Conservation (phyloP, 2,113 vertebrate species). For the Nicator chloris region DNA sequence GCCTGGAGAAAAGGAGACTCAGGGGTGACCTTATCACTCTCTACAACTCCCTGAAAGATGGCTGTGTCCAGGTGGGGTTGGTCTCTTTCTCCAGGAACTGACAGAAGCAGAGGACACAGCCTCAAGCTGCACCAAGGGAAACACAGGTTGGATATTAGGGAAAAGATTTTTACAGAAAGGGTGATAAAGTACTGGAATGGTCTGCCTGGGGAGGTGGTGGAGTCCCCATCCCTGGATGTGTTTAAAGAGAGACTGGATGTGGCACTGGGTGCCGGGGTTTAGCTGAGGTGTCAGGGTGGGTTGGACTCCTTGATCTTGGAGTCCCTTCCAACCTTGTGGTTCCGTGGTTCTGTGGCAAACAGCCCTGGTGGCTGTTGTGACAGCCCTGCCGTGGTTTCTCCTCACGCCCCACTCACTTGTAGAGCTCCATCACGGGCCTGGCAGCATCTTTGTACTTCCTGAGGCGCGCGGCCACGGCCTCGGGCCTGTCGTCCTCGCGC, state of each 20-base stretch:
- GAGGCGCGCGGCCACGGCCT: conserved; percentile 84
- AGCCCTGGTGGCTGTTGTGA: neutral
- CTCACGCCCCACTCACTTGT: conserved; percentile 78
- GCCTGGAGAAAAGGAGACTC: neutral
- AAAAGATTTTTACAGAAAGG: neutral
- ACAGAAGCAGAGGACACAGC: neutral
- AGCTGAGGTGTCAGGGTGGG: neutral
- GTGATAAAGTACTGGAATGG: neutral
- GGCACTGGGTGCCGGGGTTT: neutral
- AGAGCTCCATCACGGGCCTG: conserved; percentile 91
- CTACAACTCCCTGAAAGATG: neutral
- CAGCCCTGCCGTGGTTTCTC: too few relatives aligned
- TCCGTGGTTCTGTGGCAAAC: neutral
- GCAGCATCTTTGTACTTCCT: conserved; percentile 93
- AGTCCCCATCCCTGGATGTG: neutral
- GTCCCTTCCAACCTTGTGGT: neutral
- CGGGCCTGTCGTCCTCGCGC: conserved; percentile 87
- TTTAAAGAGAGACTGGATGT: too few relatives aligned
- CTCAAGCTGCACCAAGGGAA: neutral
- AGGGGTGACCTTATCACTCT: neutral
- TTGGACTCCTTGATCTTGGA: neutral
- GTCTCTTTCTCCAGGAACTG: neutral
- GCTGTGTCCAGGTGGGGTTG: neutral
- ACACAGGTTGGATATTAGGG: neutral
- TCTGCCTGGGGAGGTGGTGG: neutral